Base-by-base conservation (phyloP, 2,797 vertebrate species). In the Okamejei kenojei region DNA sequence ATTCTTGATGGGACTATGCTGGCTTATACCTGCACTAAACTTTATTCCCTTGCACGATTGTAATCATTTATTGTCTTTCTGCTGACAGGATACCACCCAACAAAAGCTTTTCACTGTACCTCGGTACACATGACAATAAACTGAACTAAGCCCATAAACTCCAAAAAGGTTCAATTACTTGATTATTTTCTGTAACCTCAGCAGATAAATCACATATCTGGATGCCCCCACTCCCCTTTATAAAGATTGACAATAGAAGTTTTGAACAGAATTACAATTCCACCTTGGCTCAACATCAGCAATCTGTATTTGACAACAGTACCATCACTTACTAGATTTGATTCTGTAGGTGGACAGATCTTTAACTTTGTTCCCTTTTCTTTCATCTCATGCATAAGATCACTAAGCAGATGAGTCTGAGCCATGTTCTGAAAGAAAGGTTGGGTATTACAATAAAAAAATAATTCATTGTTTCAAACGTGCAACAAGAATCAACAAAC, bases 331-430 rank as follows among this genome's bases (percentile, higher is more conserved):
- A 99, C 98, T 97, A 99, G 93, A 29, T 97, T 97, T 78, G 96
- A 94, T 84, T 98, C 98, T 29, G 95, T 94, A 93, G 95, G 94
- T n/a, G 97, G 97, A 95, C 96, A 96, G 95, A 99, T 98, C 96
- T 97, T 98, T 94, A 99, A 94, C 94, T 98, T 98, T 95, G 97
- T 97, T 35, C 97, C 97, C 94, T 98, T 99, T 95, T 99, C 98
- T 96, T 98, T 99, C 93, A 98, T 96, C 94, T 98, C 98, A 94
- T 96, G 97, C 96, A 99, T 98, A 93, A 98, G 95, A 94, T 99
- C 99, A 94, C 96, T 98, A 93, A 99, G 96, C 96, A 99, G 95
- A n/a, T 99, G 98, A 81, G 98, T 99, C 95, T 99, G 98, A 94
- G 98, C 97, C 96, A 99, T 96, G 95, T 99, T 99, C 99, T 99